phyloP scores from a whole-genome alignment of 2,797 vertebrate genomes.

The Darevskia nairensis region DNA sequence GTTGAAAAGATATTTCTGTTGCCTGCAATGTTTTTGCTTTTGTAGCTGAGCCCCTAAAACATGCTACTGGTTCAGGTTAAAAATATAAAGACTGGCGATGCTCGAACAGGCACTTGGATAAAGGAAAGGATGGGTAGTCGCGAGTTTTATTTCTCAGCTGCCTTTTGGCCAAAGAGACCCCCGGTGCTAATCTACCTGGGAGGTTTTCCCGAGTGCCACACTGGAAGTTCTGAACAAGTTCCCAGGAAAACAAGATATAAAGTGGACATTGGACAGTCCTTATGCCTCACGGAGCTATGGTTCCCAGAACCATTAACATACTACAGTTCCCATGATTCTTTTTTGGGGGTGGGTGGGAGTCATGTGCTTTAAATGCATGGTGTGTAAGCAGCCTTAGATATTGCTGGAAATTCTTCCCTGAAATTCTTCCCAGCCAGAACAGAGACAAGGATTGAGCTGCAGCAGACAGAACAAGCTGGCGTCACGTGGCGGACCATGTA shows the following conservation, averaged over 20 bases:
- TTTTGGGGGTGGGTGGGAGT: too few relatives aligned
- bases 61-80: too few relatives aligned
- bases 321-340: too few relatives aligned
- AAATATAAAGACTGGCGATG: not conserved
- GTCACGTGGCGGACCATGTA: conserved; percentile 21
- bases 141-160: not conserved
- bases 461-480: conserved; percentile 20
- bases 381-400: not conserved
- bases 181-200: not conserved
- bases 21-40: not conserved
- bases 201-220: not conserved
- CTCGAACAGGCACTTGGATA: not conserved
- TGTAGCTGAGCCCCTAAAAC: not conserved
- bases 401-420: conserved; percentile 11
- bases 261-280: not conserved
- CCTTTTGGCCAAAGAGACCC: too few relatives aligned
- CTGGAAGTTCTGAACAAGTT: not conserved
- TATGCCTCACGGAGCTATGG: not conserved
- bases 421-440: conserved; percentile 7
- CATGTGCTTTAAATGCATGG: not conserved
- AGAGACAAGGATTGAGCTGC: conserved; percentile 18
- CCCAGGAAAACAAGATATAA: not conserved
- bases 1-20: not conserved
- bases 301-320: too few relatives aligned
- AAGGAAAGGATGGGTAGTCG: too few relatives aligned